Conservation (phyloP, 2,888 invertebrate genomes). For the Nomada goodeniana region DNA sequence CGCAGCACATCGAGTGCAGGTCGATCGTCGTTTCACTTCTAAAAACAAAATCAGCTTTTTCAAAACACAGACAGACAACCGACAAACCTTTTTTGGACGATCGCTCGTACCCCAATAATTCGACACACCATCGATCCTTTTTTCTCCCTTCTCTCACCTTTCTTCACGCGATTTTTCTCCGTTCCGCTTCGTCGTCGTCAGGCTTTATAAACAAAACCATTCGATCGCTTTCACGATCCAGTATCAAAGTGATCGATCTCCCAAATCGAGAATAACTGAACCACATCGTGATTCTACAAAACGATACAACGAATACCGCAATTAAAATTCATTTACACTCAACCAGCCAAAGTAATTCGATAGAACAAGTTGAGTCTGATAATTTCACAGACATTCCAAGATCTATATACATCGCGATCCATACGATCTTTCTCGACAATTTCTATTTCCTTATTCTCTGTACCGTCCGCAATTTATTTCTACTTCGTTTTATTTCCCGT, state of each 20-base stretch:
- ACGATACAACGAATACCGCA: neutral
- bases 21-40: constrained; percentile 9
- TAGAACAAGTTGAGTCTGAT: neutral
- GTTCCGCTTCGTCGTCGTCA: constrained; percentile 62
- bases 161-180: constrained; percentile 53
- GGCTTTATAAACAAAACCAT: constrained; percentile 13
- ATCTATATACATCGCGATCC: neutral
- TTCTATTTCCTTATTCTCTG: neutral
- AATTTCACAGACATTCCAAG: neutral
- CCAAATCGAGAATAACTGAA: constrained; percentile 32
- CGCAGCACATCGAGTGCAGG: constrained; percentile 21
- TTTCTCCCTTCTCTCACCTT: constrained; percentile 35
- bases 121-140: constrained; percentile 31
- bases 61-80: neutral
- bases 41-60: constrained; percentile 52
- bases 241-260: constrained; percentile 33
- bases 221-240: constrained; percentile 58
- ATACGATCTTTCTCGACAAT: neutral
- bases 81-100: constrained; percentile 21
- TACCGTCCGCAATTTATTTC: neutral
- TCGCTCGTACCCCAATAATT: constrained; percentile 48
- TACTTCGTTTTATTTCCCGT: neutral
- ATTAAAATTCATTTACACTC: constrained; percentile 23
- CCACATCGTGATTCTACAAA: neutral
- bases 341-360: neutral